These are phyloP conservation scores for Sisyra nigra DNA, from an alignment of 2,888 invertebrate genomes.

Conservation along the genomic window DNA sequence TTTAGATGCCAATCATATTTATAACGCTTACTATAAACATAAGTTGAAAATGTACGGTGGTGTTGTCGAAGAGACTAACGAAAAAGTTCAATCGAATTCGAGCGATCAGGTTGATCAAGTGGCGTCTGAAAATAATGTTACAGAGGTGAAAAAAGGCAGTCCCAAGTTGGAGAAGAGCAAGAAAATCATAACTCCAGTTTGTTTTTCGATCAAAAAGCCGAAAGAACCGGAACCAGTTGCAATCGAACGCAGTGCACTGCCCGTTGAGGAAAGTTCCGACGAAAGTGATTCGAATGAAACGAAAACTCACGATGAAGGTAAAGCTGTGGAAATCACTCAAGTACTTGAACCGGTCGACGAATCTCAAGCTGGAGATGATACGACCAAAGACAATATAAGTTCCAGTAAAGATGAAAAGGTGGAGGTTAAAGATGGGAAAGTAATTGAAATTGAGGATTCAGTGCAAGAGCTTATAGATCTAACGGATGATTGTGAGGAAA, in stretches of 20 bases:
- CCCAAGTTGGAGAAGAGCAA: no score
- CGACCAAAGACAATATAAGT: conserved; percentile 18
- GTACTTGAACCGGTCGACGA: conserved; percentile 19
- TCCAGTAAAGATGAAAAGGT: neutral
- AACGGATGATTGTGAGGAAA: conserved; percentile 37
- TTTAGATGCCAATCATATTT: conserved; percentile 57
- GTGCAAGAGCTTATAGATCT: conserved; percentile 39
- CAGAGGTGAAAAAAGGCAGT: conserved; percentile 21
- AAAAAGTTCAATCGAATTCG: conserved; percentile 10
- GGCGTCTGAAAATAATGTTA: conserved; percentile 22
- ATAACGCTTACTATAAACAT: conserved; percentile 67
- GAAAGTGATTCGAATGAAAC: conserved; percentile 27
- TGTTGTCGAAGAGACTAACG: conserved; percentile 20
- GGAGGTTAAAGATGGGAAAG: conserved; percentile 7
- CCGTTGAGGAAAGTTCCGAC: conserved; percentile 60
- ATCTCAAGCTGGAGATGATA: conserved; percentile 13
- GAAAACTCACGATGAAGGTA: conserved; percentile 7
- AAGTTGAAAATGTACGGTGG: conserved; percentile 35
- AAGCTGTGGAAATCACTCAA: neutral
- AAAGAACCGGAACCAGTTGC: conserved; percentile 52
- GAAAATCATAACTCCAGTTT: conserved; percentile 37
- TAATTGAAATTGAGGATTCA: conserved; percentile 26
- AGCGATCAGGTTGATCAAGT: conserved; percentile 16
- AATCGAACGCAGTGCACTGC: conserved; percentile 53
- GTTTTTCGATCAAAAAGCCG: conserved; percentile 71